Base-by-base conservation (phyloP, 2,113 vertebrate species). In the Halichoerus grypus region DNA sequence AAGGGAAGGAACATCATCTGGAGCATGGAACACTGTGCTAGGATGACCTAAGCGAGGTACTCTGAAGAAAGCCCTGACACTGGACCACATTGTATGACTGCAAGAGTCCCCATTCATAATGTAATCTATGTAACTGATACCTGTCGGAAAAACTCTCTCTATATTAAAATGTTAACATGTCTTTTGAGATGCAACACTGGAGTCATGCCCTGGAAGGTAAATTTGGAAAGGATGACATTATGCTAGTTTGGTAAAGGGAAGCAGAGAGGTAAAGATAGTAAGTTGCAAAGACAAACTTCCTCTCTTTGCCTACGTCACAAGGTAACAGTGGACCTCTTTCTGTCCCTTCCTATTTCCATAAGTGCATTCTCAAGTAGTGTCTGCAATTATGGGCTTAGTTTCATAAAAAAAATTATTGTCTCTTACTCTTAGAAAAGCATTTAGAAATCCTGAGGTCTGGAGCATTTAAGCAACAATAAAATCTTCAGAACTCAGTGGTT, bases 391-490 rank as follows among this genome's bases (percentile, higher is more conserved):
- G 31, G 36, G 7, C 36, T 93, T 77, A 46, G 33, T 74, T 86
- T 26, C 55, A 51, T 67, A 65, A 72, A 33, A 33, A 31, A 61
- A 55, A 39, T 21, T 49, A 22, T 33, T 91, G 26, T 31, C 7
- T 95, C 21, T 69, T 86, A 69, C 9, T 93, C 21, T 53, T 51
- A 15, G 7, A 77, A 77, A 42, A 36, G 86, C 11, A 76, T 67
- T 88, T 59, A 82, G 71, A 39, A 83, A 4, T 88, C 12, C 14
- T 94, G 24, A 53, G 28, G 28, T 77, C 22, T n/a, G 81, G 14
- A 69, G 12, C 63, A 7, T 63, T 92, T 65, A 87, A 95, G 26
- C 8, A 82, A 90, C 59, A 97, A 39, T n/a, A 39, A 81, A 49
- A 72, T 93, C 67, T 81, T 97, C 57, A 55, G 7, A 92, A 55